phyloP scores from a whole-genome alignment of 2,113 vertebrate genomes.

The Ellobius talpinus region DNA sequence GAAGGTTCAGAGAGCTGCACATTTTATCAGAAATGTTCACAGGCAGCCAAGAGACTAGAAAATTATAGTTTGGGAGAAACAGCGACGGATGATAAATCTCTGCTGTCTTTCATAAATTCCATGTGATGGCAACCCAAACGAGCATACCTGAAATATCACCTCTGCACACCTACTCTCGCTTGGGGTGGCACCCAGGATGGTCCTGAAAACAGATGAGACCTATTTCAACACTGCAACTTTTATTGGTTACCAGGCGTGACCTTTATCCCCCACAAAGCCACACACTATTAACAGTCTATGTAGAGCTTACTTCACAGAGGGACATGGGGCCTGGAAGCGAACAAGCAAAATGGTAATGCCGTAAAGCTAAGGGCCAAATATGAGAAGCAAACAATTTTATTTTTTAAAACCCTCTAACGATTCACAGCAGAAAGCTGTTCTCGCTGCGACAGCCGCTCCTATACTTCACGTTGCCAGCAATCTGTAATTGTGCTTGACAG shows the following conservation, averaged over 20 bases:
- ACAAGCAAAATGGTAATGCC: background rate
- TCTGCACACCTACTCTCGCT: background rate
- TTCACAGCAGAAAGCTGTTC: slow-evolving; percentile 1
- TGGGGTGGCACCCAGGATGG: background rate
- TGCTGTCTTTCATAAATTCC: slow-evolving; percentile 71
- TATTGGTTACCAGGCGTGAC: background rate
- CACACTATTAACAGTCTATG: slow-evolving; percentile 16
- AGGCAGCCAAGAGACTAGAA: slow-evolving; percentile 66
- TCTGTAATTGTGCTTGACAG: background rate
- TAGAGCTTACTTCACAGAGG: background rate
- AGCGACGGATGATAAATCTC: slow-evolving; percentile 64
- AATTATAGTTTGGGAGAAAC: slow-evolving; percentile 66
- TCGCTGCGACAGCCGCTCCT: background rate
- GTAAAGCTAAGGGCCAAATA: slow-evolving; percentile 35
- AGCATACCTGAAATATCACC: slow-evolving; percentile 57
- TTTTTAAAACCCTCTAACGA: slow-evolving; percentile 24
- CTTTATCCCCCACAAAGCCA: slow-evolving; percentile 35
- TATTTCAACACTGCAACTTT: slow-evolving; percentile 1
- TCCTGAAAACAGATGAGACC: slow-evolving; percentile 23
- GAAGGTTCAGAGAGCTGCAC: slow-evolving; percentile 46
- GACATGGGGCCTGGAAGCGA: background rate
- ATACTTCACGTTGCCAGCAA: background rate
- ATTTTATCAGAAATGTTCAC: slow-evolving; percentile 70
- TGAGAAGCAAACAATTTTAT: slow-evolving; percentile 23
- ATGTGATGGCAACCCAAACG: slow-evolving; percentile 28